Evolutionary conservation across 2,113 vertebrate genomes (phyloP).

Genomic region (Atherinomorus stipes): DNA sequence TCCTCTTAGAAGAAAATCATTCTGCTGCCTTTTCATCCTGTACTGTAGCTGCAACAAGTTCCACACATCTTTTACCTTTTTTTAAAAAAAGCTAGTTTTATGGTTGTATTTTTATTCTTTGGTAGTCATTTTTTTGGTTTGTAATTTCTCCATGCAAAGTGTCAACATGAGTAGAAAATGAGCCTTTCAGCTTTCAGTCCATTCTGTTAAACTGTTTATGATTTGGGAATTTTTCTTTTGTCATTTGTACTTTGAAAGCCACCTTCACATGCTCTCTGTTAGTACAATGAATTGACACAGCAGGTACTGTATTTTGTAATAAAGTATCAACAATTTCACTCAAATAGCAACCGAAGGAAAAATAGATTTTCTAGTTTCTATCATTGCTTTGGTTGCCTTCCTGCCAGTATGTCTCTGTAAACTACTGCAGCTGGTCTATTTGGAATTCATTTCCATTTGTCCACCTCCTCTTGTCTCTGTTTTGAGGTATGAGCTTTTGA

Average conservation of each 20-base stretch:
- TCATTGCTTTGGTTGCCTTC: neutral
- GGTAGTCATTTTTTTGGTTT: neutral
- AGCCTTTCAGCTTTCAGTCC: no score
- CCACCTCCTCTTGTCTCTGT: neutral
- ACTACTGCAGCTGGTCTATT: neutral
- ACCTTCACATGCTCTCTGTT: neutral
- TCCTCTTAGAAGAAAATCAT: neutral
- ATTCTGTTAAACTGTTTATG: no score
- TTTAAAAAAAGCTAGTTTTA: no score
- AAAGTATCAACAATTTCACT: neutral
- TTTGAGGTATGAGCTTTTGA: slow-evolving; percentile 9
- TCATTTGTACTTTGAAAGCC: neutral
- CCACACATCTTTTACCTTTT: no score
- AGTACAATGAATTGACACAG: neutral
- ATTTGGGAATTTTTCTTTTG: neutral
- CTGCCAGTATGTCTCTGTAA: neutral
- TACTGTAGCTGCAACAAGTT: neutral
- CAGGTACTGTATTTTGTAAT: neutral
- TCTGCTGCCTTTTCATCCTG: neutral
- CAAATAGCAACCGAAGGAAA: neutral
- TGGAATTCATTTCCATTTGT: slow-evolving; percentile 2
- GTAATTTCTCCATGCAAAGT: neutral
- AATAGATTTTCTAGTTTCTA: neutral
- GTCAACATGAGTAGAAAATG: neutral
- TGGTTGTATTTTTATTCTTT: no score